These are phyloP conservation scores for Frankliniella intonsa DNA, from an alignment of 2,888 invertebrate species.

Conservation along the genomic window DNA sequence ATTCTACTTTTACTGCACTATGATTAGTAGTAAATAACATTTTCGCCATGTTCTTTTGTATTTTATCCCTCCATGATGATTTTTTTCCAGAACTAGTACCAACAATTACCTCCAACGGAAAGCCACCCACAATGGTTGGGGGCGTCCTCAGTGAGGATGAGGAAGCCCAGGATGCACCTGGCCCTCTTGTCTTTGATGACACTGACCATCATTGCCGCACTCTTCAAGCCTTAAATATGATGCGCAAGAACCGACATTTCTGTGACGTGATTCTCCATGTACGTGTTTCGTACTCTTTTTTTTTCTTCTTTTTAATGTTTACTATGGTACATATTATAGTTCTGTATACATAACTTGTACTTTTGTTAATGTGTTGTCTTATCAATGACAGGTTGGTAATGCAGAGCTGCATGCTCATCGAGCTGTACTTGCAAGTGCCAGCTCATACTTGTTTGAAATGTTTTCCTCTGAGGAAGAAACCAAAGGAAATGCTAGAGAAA, in stretches of 20 bases:
- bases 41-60: neutral
- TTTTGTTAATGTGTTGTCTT: slow-evolving; percentile 32
- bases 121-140: neutral
- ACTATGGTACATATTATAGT: slow-evolving; percentile 29
- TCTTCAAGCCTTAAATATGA: slow-evolving; percentile 66
- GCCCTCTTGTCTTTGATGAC: slow-evolving; percentile 53
- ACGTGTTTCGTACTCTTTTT: slow-evolving; percentile 44
- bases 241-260: slow-evolving; percentile 78
- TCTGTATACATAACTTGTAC: neutral
- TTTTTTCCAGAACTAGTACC: neutral
- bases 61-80: neutral
- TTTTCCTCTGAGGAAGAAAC: slow-evolving; percentile 58
- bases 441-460: slow-evolving; percentile 70
- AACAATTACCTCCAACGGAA: slow-evolving; percentile 2
- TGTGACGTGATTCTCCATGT: slow-evolving; percentile 81
- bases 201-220: slow-evolving; percentile 57
- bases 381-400: slow-evolving; percentile 54
- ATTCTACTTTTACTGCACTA: neutral
- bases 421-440: slow-evolving; percentile 72
- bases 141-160: neutral
- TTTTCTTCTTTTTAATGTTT: neutral
- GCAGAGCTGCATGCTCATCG: slow-evolving; percentile 71
- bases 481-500: slow-evolving; percentile 46
- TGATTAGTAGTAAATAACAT: neutral
- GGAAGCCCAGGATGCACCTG: slow-evolving; percentile 6